Percentiles rank a stretch among this genome's conserved stretches.
Evolutionary conservation across 2,888 invertebrate genomes (phyloP).

Genomic region (Poecilobothrus nobilitatus): DNA sequence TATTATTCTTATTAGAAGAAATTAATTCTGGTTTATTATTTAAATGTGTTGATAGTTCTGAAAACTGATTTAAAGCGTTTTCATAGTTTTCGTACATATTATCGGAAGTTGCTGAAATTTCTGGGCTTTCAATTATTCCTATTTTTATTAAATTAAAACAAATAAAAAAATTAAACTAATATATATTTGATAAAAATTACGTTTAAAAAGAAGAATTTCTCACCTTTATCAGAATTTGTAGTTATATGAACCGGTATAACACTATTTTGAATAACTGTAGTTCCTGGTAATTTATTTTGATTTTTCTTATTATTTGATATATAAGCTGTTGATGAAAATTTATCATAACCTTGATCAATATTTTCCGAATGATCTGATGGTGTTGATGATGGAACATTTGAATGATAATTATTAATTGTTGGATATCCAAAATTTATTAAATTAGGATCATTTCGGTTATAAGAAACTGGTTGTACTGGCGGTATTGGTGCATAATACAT

Average conservation of each 20-base stretch:
- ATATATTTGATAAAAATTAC: too few relatives aligned
- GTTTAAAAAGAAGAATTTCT: neutral
- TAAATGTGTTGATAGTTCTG: conserved; percentile 14
- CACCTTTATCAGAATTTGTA: conserved; percentile 13
- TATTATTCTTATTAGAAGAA: conserved; percentile 24
- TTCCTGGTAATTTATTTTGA: conserved; percentile 28
- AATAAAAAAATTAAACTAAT: neutral
- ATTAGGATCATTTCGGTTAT: conserved; percentile 15
- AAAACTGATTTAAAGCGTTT: conserved; percentile 13
- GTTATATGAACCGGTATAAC: conserved; percentile 37
- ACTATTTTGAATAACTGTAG: conserved; percentile 41
- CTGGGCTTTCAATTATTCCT: conserved; percentile 15
- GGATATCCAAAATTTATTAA: conserved; percentile 26
- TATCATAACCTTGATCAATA: conserved; percentile 23
- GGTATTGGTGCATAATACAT: conserved; percentile 31
- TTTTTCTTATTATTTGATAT: conserved; percentile 20
- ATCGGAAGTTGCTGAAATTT: conserved; percentile 14
- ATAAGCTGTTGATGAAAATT: conserved; percentile 19
- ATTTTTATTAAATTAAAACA: neutral
- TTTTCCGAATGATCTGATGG: conserved; percentile 17
- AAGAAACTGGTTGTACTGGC: conserved; percentile 9
- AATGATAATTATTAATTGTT: conserved; percentile 14
- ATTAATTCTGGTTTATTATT: conserved; percentile 13
- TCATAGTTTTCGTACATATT: conserved; percentile 9
- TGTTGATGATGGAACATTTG: conserved; percentile 15